Percentiles rank a stretch among this genome's conserved stretches.
These are phyloP conservation scores for Troides oblongomaculatus DNA, from an alignment of 2,888 invertebrate species.

Conservation along the genomic window DNA sequence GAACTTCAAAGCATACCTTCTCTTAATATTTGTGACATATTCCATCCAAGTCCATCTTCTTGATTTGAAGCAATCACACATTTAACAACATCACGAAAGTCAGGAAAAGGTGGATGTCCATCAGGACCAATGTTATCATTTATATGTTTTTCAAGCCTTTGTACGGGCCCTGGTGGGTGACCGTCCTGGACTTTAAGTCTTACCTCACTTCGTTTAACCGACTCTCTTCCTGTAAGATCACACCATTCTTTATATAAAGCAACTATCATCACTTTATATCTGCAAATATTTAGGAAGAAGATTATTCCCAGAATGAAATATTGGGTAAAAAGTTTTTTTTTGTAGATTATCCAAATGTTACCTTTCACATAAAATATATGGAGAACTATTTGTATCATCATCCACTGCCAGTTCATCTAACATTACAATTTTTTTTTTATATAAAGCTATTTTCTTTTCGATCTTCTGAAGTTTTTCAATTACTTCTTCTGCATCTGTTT, in stretches of 20 bases:
- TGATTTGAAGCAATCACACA: constrained; percentile 52
- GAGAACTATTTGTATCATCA: constrained; percentile 40
- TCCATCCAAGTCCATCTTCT: constrained; percentile 48
- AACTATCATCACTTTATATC: constrained; percentile 51
- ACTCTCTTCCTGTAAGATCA: constrained; percentile 40
- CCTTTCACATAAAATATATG: constrained; percentile 47
- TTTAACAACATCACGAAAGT: constrained; percentile 67
- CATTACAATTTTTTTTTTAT: constrained; percentile 39
- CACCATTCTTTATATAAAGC: constrained; percentile 51
- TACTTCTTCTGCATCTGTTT: neutral
- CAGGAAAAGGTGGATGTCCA: constrained; percentile 64
- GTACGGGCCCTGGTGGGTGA: constrained; percentile 54
- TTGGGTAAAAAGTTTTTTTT: neutral
- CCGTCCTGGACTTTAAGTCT: constrained; percentile 46
- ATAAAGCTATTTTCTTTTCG: constrained; percentile 41
- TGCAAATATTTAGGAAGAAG: constrained; percentile 36
- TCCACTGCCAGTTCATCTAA: constrained; percentile 50
- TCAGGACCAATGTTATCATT: constrained; percentile 49
- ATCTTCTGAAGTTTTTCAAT: neutral
- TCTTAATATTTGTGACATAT: constrained; percentile 35
- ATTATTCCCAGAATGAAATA: too few relatives aligned
- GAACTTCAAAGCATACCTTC: neutral
- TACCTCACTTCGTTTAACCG: constrained; percentile 48
- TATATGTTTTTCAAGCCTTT: constrained; percentile 49
- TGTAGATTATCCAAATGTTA: constrained; percentile 35